Conservation (phyloP, 53 echinoderm and acorn worm species). For the Henricia sp. region DNA sequence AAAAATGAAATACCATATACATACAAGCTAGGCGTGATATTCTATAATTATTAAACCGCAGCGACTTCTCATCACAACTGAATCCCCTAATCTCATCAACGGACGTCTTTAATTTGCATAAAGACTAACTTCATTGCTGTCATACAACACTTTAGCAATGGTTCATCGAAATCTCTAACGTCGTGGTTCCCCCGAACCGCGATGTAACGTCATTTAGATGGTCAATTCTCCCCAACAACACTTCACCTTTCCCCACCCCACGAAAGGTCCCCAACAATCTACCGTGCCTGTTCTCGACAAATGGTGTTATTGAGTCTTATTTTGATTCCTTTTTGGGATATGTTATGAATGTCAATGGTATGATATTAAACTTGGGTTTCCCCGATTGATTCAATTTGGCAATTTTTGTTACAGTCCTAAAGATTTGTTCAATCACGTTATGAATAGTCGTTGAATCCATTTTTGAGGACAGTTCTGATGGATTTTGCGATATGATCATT, state of each 20-base stretch:
- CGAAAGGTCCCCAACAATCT: slow-evolving; percentile 43
- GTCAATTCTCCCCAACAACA: slow-evolving; percentile 42
- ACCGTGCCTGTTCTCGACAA: slow-evolving; percentile 64
- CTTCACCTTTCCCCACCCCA: slow-evolving; percentile 2
- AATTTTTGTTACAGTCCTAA: not conserved
- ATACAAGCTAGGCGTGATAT: too few relatives aligned
- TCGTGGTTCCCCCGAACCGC: slow-evolving; percentile 38
- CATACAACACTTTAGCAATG: slow-evolving; percentile 7
- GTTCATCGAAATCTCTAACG: slow-evolving; percentile 24
- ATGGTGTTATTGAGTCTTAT: slow-evolving; percentile 39
- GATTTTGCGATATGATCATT: slow-evolving; percentile 26
- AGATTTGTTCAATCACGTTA: not conserved
- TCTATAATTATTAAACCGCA: too few relatives aligned
- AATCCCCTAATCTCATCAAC: slow-evolving; percentile 40
- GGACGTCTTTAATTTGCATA: slow-evolving; percentile 25
- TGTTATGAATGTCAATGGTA: not conserved
- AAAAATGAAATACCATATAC: too few relatives aligned
- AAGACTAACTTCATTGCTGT: slow-evolving; percentile 7
- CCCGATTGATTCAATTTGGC: too few relatives aligned
- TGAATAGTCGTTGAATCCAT: not conserved
- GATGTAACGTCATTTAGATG: slow-evolving; percentile 32
- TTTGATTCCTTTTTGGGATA: slow-evolving; percentile 8
- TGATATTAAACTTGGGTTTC: not conserved
- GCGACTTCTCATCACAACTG: slow-evolving; percentile 14
- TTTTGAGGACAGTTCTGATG: slow-evolving; percentile 42